Conservation (phyloP, 2,888 invertebrate genomes). For the Drosophila barbarae region DNA sequence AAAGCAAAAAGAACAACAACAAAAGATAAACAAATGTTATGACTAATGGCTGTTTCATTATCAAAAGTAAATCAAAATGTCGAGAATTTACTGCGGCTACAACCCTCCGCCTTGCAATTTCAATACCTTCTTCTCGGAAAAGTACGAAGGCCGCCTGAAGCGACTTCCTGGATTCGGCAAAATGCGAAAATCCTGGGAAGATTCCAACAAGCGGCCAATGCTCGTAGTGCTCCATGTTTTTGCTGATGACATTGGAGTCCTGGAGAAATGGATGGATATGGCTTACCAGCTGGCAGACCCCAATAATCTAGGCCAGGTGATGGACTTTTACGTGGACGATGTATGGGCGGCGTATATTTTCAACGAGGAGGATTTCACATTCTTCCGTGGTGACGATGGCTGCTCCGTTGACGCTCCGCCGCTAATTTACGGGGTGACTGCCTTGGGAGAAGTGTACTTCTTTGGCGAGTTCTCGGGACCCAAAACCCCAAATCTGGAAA, state of each 20-base stretch:
- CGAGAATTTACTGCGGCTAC: constrained; percentile 1
- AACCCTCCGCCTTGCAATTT: constrained; percentile 9
- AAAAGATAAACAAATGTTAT: constrained; percentile 4
- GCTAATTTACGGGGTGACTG: constrained; percentile 33
- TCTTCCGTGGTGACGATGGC: constrained; percentile 16
- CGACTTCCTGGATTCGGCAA: constrained; percentile 4
- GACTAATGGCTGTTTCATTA: constrained; percentile 7
- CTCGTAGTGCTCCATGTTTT: constrained; percentile 48
- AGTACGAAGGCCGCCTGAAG: constrained; percentile 12
- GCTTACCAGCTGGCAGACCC: constrained; percentile 35
- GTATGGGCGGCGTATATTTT: constrained; percentile 34
- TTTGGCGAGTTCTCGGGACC: constrained; percentile 33
- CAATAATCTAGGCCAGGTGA: not conserved
- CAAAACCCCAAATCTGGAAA: constrained; percentile 4
- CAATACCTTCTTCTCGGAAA: constrained; percentile 7
- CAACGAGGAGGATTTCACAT: not conserved
- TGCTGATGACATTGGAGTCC: constrained; percentile 8
- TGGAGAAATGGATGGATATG: constrained; percentile 37
- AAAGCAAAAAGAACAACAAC: not conserved
- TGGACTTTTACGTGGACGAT: constrained; percentile 36
- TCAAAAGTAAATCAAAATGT: constrained; percentile 4
- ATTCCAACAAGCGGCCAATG: constrained; percentile 19
- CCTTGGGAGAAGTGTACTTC: constrained; percentile 27
- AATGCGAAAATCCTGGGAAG: constrained; percentile 9
- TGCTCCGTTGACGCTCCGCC: constrained; percentile 19